Base-by-base conservation (phyloP, 2,113 vertebrate genomes). In the Siniperca chuatsi region DNA sequence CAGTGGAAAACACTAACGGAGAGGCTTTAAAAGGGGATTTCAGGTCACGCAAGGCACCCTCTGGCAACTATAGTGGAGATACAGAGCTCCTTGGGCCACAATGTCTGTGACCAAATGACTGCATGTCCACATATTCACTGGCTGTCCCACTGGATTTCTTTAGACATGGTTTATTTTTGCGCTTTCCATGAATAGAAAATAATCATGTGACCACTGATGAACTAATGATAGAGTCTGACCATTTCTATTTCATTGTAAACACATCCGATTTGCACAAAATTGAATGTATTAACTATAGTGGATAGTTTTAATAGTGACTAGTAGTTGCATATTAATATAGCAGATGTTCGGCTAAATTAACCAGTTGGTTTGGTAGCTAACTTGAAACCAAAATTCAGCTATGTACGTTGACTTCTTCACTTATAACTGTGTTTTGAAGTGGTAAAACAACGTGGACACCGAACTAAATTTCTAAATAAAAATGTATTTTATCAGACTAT, bases 1-100 rank as follows among this genome's bases (percentile, higher is more conserved):
- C 73, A 87, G 77, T 81, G 79, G 89, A 92, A 89, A 84, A 76
- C 58, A 82, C 57, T 68, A 29, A 74, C 18, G 37, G 60, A 48
- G 70, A 75, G 57, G 48, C 68, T 89, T 87, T 61, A 77, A 71
- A 82, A n/a, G 18, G 58, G 61, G 60, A 62, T 73, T 54, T 74
- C 20, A 73, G 50, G 68, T 86, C 65, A 83, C 9, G 6, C 10
- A 35, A 68, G 9, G 16, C 55, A 68, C 20, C 37, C 68, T 70
- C 74, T 85, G 83, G 72, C 57, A 85, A 20, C 57, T 25, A 8
- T 2, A 81, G 68, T 37, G 73, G 62, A 77, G 79, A 78, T 4
- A 58, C 42, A 73, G 37, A 81, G 42, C 83, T 86, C 60, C 64
- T 64, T 13, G 13, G 42, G 55, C 15, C 83, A 83, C 76, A 29